phyloP scores from a whole-genome alignment of 2,113 vertebrate genomes.

The Tupaia tana region DNA sequence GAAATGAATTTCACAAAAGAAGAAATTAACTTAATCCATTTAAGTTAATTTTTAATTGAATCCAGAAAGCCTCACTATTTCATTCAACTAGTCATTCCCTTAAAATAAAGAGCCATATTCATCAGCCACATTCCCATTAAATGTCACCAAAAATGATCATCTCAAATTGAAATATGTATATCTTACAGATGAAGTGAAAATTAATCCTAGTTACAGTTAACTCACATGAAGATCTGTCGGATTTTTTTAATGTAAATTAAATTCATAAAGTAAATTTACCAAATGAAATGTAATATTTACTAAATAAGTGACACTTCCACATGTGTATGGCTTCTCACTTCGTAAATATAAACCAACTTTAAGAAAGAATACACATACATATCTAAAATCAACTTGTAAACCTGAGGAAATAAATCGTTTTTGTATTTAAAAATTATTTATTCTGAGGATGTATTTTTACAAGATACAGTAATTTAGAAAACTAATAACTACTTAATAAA shows the following conservation, averaged over 20 bases:
- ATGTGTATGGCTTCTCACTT: neutral
- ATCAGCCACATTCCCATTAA: conserved; percentile 53
- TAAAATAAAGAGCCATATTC: conserved; percentile 50
- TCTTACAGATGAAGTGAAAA: conserved; percentile 29
- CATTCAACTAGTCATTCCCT: conserved; percentile 16
- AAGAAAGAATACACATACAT: conserved; percentile 2
- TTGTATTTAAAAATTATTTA: conserved; percentile 1
- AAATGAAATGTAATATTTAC: neutral
- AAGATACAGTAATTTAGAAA: neutral
- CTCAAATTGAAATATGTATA: conserved; percentile 46
- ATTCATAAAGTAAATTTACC: neutral
- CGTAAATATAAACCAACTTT: conserved; percentile 22
- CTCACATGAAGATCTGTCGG: neutral
- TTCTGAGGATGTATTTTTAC: neutral
- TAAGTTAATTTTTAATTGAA: conserved; percentile 59
- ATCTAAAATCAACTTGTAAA: conserved; percentile 1
- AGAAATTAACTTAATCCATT: conserved; percentile 47
- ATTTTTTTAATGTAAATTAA: conserved; percentile 53
- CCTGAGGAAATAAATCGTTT: neutral
- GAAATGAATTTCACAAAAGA: neutral
- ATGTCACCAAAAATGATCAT: conserved; percentile 59
- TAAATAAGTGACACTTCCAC: neutral
- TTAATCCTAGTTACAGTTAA: conserved; percentile 36
- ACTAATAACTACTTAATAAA: neutral
- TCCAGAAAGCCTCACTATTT: conserved; percentile 44